Percentiles rank a stretch among this genome's conserved stretches.
phyloP scores from a whole-genome alignment of 1,140 invertebrate genomes.

The Hylaeus anthracinus region DNA sequence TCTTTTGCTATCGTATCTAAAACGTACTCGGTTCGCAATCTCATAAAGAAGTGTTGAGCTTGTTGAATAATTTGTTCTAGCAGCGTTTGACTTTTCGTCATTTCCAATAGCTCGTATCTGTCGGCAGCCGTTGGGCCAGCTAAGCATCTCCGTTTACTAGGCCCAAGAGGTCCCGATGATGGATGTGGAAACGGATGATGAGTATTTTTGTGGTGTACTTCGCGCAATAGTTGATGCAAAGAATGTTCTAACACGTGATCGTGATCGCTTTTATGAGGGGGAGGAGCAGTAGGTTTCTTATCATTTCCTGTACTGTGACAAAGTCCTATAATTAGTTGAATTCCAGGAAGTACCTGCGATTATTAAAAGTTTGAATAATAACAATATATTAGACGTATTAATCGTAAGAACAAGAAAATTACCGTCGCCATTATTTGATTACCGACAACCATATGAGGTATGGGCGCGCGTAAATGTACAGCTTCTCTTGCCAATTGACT shows the following conservation, averaged over 20 bases:
- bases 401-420: slow-evolving; percentile 45
- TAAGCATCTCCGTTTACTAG: slow-evolving; percentile 92
- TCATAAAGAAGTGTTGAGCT: slow-evolving; percentile 96
- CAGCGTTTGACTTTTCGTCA: slow-evolving; percentile 93
- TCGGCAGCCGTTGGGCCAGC: slow-evolving; percentile 95
- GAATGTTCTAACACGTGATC: slow-evolving; percentile 98
- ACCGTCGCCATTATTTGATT: slow-evolving; percentile 98
- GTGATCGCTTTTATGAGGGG: slow-evolving; percentile 88
- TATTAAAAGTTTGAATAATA: slow-evolving; percentile 24
- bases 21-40: slow-evolving; percentile 93
- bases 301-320: slow-evolving; percentile 88
- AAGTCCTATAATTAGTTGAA: slow-evolving; percentile 91
- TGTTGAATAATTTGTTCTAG: slow-evolving; percentile 98
- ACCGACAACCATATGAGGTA: slow-evolving; percentile 97
- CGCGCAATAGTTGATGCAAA: slow-evolving; percentile 94
- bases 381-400: neutral
- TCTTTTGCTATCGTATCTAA: slow-evolving; percentile 96
- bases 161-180: slow-evolving; percentile 93
- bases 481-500: slow-evolving; percentile 96
- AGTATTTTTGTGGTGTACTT: slow-evolving; percentile 95
- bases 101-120: slow-evolving; percentile 91
- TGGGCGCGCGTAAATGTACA: slow-evolving; percentile 93
- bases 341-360: slow-evolving; percentile 92
- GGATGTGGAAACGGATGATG: slow-evolving; percentile 97
- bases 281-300: slow-evolving; percentile 80